Percentiles rank a stretch among this genome's conserved stretches.
phyloP scores from a whole-genome alignment of 2,797 vertebrate genomes.

The Distichodus sexfasciatus region DNA sequence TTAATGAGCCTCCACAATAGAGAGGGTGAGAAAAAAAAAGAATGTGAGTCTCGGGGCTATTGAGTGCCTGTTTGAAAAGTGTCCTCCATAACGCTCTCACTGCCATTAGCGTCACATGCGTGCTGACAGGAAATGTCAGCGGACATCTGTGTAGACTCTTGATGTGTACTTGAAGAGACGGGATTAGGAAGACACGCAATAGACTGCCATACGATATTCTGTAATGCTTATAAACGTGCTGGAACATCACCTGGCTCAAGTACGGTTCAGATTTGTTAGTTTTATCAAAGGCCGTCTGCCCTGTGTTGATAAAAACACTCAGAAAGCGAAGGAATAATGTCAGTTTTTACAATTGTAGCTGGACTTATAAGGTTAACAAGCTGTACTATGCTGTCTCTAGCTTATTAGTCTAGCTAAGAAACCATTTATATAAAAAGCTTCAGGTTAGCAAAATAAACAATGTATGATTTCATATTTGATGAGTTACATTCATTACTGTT shows the following conservation, averaged over 20 bases:
- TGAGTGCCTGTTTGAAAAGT: constrained; percentile 2
- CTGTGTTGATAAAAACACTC: background rate
- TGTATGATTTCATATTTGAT: no score
- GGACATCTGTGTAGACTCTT: constrained; percentile 2
- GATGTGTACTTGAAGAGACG: background rate
- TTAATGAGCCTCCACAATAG: background rate
- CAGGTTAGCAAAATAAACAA: no score
- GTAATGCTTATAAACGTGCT: background rate
- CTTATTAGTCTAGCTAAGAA: no score
- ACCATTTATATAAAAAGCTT: no score
- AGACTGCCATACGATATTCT: background rate
- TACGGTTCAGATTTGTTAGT: background rate
- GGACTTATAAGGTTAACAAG: no score
- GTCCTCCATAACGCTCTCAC: background rate
- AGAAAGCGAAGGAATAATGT: no score
- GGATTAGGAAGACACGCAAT: background rate
- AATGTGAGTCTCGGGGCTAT: background rate
- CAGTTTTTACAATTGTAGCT: no score
- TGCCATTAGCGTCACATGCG: background rate
- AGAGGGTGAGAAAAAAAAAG: no score
- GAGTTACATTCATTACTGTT: no score
- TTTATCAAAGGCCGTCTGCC: background rate
- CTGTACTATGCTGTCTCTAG: no score
- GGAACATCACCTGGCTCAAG: background rate
- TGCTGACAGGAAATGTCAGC: background rate